phyloP scores from a whole-genome alignment of 2,888 invertebrate genomes.

The Agyllia agylla region DNA sequence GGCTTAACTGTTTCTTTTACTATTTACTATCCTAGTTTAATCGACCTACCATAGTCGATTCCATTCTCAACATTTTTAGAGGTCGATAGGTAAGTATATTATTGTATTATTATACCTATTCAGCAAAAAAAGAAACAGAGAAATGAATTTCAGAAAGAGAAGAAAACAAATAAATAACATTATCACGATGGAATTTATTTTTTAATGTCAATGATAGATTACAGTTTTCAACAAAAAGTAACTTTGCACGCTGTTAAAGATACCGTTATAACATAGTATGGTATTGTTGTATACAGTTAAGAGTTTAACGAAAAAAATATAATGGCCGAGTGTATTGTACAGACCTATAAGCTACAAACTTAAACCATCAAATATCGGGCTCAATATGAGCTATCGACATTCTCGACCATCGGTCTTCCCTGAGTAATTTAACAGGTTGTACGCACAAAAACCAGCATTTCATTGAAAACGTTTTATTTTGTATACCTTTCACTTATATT shows the following conservation, averaged over 20 bases:
- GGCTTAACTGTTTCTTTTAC: too few species aligned
- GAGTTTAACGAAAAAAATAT: conserved; percentile 83
- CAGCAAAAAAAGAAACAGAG: not conserved
- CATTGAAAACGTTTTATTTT: conserved; percentile 31
- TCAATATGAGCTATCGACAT: conserved; percentile 90
- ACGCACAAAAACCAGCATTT: conserved; percentile 81
- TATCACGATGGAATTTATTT: conserved; percentile 88
- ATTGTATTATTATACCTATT: not conserved
- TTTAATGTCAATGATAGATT: conserved; percentile 87
- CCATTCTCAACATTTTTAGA: too few species aligned
- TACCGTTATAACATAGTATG: conserved; percentile 83
- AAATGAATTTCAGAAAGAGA: not conserved
- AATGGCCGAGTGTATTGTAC: conserved; percentile 86
- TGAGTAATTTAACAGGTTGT: conserved; percentile 85
- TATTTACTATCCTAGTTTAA: too few species aligned
- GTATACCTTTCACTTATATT: conserved; percentile 71
- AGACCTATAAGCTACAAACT: conserved; percentile 85
- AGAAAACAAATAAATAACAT: conserved; percentile 82
- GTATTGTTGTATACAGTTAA: conserved; percentile 83
- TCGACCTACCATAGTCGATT: too few species aligned
- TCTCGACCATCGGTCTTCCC: conserved; percentile 85
- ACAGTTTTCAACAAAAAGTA: conserved; percentile 84
- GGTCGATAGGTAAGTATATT: too few species aligned
- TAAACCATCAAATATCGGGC: conserved; percentile 87
- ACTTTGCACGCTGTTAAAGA: conserved; percentile 84